Conservation (phyloP, 2,113 vertebrate genomes). For the Taurulus bubalis region DNA sequence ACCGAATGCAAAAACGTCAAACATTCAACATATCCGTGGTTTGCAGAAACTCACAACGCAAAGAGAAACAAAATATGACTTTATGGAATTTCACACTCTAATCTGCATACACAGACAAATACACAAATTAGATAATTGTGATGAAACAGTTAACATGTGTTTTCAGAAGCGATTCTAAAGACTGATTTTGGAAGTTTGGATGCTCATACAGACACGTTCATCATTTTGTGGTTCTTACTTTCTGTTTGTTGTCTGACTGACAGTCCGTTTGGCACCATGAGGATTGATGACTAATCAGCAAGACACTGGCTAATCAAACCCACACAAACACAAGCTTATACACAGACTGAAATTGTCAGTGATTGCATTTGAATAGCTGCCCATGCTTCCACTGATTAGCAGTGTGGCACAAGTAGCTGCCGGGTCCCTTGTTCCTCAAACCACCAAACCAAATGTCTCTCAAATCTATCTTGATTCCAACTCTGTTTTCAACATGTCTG, state of each 20-base stretch:
- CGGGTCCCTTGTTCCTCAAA: conserved; percentile 29
- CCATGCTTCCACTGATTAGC: conserved; percentile 51
- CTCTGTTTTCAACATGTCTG: not conserved
- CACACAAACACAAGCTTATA: conserved; percentile 12
- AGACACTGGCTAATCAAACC: conserved; percentile 42
- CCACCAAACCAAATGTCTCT: not conserved
- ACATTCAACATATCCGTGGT: too few relatives aligned
- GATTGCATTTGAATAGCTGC: conserved; percentile 61
- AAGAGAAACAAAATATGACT: not conserved
- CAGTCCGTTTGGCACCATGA: conserved; percentile 36
- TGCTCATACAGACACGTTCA: not conserved
- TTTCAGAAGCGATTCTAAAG: not conserved
- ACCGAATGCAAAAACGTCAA: too few relatives aligned
- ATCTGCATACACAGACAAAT: not conserved
- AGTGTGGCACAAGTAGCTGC: conserved; percentile 34
- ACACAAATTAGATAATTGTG: not conserved
- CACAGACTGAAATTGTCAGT: conserved; percentile 43
- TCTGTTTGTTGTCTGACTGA: conserved; percentile 37
- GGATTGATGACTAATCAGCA: conserved; percentile 49
- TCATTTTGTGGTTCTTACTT: not conserved
- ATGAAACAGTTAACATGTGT: not conserved
- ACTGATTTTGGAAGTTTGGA: not conserved
- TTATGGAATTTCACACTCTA: not conserved
- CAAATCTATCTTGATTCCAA: not conserved
- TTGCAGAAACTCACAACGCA: too few relatives aligned